These are phyloP conservation scores for Peromyscus aztecus DNA, from an alignment of 2,797 vertebrate species.

Conservation along the genomic window DNA sequence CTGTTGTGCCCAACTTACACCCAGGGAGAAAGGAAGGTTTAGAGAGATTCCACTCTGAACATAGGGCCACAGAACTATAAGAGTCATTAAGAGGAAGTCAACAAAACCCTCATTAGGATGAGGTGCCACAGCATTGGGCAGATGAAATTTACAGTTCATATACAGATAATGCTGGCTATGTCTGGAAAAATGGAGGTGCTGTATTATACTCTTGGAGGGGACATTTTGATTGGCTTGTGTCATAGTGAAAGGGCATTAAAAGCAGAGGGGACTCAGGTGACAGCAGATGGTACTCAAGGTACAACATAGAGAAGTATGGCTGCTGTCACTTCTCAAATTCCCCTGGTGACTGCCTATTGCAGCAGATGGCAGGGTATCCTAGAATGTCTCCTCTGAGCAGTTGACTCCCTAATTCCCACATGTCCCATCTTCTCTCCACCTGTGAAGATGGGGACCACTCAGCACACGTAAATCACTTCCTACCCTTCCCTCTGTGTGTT, in stretches of 20 bases:
- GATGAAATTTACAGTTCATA: background rate
- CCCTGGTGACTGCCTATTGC: too few relatives aligned
- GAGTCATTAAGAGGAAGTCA: background rate
- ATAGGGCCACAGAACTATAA: background rate
- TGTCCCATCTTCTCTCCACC: background rate
- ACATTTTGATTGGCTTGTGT: background rate
- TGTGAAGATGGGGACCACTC: background rate
- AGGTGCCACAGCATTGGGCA: background rate
- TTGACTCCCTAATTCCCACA: background rate
- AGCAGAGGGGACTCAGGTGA: background rate
- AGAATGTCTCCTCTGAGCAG: background rate
- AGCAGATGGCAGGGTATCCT: background rate
- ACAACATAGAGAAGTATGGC: background rate
- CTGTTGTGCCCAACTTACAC: background rate
- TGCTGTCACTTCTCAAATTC: background rate
- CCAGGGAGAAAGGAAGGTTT: background rate
- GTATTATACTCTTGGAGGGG: background rate
- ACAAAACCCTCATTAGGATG: too few relatives aligned
- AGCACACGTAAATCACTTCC: too few relatives aligned
- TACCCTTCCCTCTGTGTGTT: too few relatives aligned
- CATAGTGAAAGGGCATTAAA: background rate
- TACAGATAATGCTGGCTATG: background rate
- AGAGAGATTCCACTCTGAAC: background rate
- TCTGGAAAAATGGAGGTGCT: background rate
- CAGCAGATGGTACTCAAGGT: background rate